A percentile compares a stretch with the other conserved stretches of the same genome.
phyloP scores from a whole-genome alignment of 2,113 vertebrate species.

The Phaethon lepturus region DNA sequence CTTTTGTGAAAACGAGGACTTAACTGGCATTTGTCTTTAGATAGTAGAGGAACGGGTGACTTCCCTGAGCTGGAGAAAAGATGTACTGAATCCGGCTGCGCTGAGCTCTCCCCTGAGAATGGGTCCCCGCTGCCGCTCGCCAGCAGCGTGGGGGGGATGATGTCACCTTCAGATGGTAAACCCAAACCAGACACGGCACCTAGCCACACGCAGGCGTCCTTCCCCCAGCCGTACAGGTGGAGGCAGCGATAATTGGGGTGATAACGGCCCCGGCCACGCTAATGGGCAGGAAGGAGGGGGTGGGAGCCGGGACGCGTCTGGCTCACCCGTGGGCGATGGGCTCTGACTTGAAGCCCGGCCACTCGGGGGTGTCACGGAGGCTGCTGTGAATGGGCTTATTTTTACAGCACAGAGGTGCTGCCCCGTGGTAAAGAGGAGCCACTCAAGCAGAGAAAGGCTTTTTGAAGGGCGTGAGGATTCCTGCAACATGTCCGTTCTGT shows the following conservation, averaged over 20 bases:
- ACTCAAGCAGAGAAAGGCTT: neutral
- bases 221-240: no score
- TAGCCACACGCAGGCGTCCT: rapidly evolving
- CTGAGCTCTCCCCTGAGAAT: neutral
- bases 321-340: neutral
- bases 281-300: neutral
- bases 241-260: neutral
- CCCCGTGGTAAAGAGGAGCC: no score
- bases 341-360: neutral
- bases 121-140: neutral
- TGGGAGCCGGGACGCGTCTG: no score
- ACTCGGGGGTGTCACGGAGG: neutral
- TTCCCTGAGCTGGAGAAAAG: neutral
- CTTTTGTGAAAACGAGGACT: neutral
- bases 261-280: neutral
- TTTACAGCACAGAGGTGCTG: neutral
- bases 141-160: neutral
- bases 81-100: no score
- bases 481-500: rapidly evolving
- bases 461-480: neutral
- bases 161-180: neutral
- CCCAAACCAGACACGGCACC: neutral
- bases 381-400: neutral
- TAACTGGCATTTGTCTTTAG: neutral
- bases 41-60: neutral